Percentiles rank a stretch among this genome's conserved stretches.
phyloP scores from a whole-genome alignment of 2,113 vertebrate genomes.

The Atrichornis clamosus region DNA sequence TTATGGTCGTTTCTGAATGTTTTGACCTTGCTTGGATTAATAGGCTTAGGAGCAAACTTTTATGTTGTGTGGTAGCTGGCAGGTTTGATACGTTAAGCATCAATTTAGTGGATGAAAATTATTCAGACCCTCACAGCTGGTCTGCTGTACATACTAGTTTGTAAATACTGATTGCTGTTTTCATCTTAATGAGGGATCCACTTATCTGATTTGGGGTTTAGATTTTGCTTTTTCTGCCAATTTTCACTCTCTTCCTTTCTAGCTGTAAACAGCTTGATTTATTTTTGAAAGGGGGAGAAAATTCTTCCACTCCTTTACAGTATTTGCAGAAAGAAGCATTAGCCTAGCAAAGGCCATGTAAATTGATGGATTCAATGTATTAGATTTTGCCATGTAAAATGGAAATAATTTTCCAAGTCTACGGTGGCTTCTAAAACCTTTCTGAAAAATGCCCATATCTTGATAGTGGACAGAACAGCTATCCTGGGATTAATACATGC shows the following conservation, averaged over 20 bases:
- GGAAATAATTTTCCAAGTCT: background rate
- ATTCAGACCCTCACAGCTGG: background rate
- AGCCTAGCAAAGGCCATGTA: background rate
- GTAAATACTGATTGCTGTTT: conserved; percentile 4
- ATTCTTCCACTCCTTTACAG: background rate
- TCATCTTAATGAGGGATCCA: background rate
- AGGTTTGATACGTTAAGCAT: background rate
- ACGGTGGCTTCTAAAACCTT: background rate
- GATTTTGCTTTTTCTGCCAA: background rate
- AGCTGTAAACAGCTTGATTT: background rate
- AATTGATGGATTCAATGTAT: background rate
- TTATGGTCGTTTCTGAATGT: background rate
- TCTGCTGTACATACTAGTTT: background rate
- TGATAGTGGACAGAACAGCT: background rate
- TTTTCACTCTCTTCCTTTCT: background rate
- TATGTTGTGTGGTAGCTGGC: background rate
- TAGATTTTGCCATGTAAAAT: background rate
- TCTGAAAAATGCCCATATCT: background rate
- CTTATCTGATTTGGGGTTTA: background rate
- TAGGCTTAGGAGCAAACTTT: background rate
- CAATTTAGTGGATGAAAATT: background rate
- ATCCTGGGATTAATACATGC: background rate
- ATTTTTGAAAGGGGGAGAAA: background rate
- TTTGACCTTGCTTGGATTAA: conserved; percentile 1
- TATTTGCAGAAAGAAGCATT: background rate